Evolutionary conservation across 2,113 vertebrate species (phyloP).

Genomic region (Nothoprocta perdicaria): DNA sequence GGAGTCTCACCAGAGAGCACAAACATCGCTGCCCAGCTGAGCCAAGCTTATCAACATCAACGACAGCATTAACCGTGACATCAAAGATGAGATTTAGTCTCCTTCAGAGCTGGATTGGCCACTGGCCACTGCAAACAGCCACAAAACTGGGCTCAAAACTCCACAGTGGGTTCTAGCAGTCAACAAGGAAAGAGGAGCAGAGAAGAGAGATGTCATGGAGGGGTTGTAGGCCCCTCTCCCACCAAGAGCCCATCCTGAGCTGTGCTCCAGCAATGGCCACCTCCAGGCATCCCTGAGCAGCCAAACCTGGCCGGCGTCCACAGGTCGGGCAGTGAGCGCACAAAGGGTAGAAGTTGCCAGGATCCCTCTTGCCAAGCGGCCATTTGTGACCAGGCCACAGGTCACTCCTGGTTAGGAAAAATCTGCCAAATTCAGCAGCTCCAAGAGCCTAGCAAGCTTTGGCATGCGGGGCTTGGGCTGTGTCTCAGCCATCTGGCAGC

Average conservation of each 20-base stretch:
- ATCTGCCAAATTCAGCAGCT: not conserved
- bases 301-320: fast-evolving
- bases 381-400: not conserved
- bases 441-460: not conserved
- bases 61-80: not conserved
- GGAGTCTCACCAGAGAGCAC: not conserved
- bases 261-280: not conserved
- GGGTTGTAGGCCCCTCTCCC: not conserved
- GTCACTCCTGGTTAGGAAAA: not conserved
- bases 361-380: not conserved
- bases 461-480: not conserved
- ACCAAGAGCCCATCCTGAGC: not conserved
- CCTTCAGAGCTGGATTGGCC: not conserved
- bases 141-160: not conserved
- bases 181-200: not conserved
- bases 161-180: not conserved
- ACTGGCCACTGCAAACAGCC: not conserved
- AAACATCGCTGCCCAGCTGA: fast-evolving
- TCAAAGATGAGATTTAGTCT: not conserved
- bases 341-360: not conserved
- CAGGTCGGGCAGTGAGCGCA: not conserved
- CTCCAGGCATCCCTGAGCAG: not conserved
- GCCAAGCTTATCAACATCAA: not conserved
- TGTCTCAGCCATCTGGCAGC: not conserved
- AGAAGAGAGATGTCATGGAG: not conserved